phyloP scores from a whole-genome alignment of 30 jellyfish, hydroid and myxozoan genomes.

The Calvadosia cruxmelitensis region DNA sequence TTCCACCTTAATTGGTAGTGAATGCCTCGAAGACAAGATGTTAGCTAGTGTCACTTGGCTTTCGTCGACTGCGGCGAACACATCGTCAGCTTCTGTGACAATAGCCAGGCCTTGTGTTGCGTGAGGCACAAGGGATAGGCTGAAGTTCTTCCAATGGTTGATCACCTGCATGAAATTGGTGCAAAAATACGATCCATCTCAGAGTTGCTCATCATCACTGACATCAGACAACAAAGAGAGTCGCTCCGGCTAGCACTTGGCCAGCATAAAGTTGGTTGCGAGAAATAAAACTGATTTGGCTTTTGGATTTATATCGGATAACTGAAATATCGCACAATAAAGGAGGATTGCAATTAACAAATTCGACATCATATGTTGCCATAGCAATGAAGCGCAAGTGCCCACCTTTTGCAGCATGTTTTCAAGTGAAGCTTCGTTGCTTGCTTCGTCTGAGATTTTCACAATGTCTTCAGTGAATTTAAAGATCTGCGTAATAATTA shows the following conservation, averaged over 20 bases:
- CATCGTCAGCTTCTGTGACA: conserved; percentile 51
- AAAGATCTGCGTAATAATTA: conserved; percentile 22
- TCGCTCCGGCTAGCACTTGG: too few relatives aligned
- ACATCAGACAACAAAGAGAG: too few relatives aligned
- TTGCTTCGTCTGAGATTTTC: conserved; percentile 71
- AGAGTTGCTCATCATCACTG: too few relatives aligned
- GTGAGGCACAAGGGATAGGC: conserved; percentile 64
- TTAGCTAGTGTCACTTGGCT: conserved; percentile 71
- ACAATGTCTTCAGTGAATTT: conserved; percentile 54
- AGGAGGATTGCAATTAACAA: too few relatives aligned
- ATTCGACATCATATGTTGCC: too few relatives aligned
- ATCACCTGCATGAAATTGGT: conserved; percentile 52
- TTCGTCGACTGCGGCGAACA: conserved; percentile 53
- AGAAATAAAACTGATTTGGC: too few relatives aligned
- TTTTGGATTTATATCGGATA: too few relatives aligned
- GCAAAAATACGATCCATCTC: too few relatives aligned
- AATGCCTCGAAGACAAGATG: conserved; percentile 54
- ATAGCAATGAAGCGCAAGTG: too few relatives aligned
- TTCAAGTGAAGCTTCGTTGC: conserved; percentile 82
- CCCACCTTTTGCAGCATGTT: conserved; percentile 63
- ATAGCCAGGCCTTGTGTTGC: conserved; percentile 50
- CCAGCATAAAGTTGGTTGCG: too few relatives aligned
- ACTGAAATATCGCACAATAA: too few relatives aligned
- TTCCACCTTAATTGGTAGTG: neutral
- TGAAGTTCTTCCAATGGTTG: conserved; percentile 52